Percentiles rank a stretch among this genome's conserved stretches.
These are phyloP conservation scores for Yponomeuta evonymella DNA, from an alignment of 2,888 invertebrate genomes.

Conservation along the genomic window DNA sequence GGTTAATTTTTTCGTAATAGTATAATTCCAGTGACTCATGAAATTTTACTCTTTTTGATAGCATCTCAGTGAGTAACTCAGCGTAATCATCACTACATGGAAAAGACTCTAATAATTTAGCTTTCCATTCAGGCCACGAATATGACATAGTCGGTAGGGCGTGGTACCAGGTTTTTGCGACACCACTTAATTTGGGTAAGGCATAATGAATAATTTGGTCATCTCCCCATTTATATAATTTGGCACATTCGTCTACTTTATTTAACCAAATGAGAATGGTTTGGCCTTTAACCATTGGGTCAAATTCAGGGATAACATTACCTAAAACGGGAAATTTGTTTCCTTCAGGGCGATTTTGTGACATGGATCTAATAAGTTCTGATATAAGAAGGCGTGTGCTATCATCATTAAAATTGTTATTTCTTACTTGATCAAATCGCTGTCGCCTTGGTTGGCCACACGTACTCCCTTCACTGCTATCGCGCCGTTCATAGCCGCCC, in stretches of 20 bases:
- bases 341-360: conserved; percentile 1
- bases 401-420: no score
- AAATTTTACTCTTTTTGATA: conserved; percentile 17
- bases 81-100: conserved; percentile 23
- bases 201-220: conserved; percentile 22
- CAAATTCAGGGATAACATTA: conserved; percentile 23
- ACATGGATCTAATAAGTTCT: no score
- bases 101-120: conserved; percentile 22
- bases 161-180: conserved; percentile 22
- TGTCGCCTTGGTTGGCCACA: no score
- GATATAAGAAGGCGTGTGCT: no score
- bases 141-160: conserved; percentile 19
- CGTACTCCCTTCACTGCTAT: no score
- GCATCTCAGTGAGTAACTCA: conserved; percentile 22
- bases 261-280: conserved; percentile 19
- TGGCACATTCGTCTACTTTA: conserved; percentile 18
- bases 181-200: conserved; percentile 20
- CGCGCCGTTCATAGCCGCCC: no score
- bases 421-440: no score
- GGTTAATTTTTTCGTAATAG: conserved; percentile 15
- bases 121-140: conserved; percentile 23
- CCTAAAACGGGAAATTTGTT: conserved; percentile 23
- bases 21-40: conserved; percentile 20
- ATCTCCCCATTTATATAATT: conserved; percentile 20
- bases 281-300: conserved; percentile 19